These are phyloP conservation scores for Sinella curviseta DNA, from an alignment of 1,140 invertebrate species.

Conservation along the genomic window DNA sequence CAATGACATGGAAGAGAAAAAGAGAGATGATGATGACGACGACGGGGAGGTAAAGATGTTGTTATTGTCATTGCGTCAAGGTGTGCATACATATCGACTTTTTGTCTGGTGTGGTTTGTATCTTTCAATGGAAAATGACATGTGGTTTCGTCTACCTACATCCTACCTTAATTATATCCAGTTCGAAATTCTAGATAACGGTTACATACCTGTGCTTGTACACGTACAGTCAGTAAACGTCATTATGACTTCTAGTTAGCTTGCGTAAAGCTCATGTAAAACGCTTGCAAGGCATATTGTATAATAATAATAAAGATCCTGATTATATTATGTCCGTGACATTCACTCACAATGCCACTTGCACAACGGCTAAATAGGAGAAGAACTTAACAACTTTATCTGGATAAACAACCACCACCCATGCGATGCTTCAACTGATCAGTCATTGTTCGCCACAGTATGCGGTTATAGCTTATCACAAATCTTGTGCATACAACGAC, in stretches of 20 bases:
- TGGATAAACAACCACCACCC: background rate
- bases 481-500: background rate
- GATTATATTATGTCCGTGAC: too few species aligned
- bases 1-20: too few species aligned
- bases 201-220: too few species aligned
- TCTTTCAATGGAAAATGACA: too few species aligned
- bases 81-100: background rate
- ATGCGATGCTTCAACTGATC: background rate
- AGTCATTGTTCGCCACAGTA: background rate
- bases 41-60: background rate
- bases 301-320: background rate
- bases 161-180: too few species aligned
- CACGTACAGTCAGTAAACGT: too few species aligned
- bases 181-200: too few species aligned
- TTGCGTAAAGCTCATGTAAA: background rate
- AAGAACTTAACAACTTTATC: slow-evolving; percentile 19
- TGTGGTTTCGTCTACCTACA: too few species aligned
- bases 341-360: too few species aligned
- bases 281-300: background rate
- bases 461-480: background rate
- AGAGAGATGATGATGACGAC: background rate
- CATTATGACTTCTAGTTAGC: background rate
- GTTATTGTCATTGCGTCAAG: background rate
- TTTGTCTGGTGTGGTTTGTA: too few species aligned
- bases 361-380: too few species aligned